Evolutionary conservation across 2,113 vertebrate species (phyloP), one percentile per base, ranked within the genome.

Genomic region (Corythoichthys intestinalis): DNA sequence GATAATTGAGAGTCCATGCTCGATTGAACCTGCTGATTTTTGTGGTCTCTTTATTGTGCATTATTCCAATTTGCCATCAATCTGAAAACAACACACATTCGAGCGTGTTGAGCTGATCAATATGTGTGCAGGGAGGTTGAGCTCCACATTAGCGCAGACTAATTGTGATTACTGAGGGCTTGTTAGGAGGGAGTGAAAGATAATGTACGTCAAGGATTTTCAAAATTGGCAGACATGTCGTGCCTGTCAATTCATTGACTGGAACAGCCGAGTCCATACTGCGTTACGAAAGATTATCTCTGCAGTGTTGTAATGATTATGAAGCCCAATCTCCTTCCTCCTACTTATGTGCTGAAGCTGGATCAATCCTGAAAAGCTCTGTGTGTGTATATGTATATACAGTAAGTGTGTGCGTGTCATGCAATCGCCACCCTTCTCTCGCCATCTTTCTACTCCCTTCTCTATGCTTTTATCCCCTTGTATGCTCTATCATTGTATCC

Each of bases 401-500:
- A 41, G 6, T 41, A 4, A n/a, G 41, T 62, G n/a, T 46, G 60
- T 13, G n/a, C 2, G 17, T 63, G 61, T 47, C 61, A 47, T 47
- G 41, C 60, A 71, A 76, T 74, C 76, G 77, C 80, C 78, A 75
- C 73, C 70, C 67, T 41, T 69, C 70, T 78, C 73, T 69, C 67
- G 61, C 61, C 59, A 64, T 84, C 85, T 65, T 67, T 79, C 78
- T 73, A 73, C 75, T 79, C 70, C 74, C 79, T 74, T 70, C 76
- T 65, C 76, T 72, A 80, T 83, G 80, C 83, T 79, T 86, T 85
- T 82, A 86, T 84, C 78, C 78, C 70, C 58, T 52, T 46, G 77
- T 80, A 83, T 81, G 83, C 85, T 86, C 83, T 75, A 83, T 88
- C 81, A 82, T 85, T 83, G 81, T 81, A 78, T 81, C 81, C 86